Base-by-base conservation (phyloP, 2,113 vertebrate genomes). In the Gulo gulo region DNA sequence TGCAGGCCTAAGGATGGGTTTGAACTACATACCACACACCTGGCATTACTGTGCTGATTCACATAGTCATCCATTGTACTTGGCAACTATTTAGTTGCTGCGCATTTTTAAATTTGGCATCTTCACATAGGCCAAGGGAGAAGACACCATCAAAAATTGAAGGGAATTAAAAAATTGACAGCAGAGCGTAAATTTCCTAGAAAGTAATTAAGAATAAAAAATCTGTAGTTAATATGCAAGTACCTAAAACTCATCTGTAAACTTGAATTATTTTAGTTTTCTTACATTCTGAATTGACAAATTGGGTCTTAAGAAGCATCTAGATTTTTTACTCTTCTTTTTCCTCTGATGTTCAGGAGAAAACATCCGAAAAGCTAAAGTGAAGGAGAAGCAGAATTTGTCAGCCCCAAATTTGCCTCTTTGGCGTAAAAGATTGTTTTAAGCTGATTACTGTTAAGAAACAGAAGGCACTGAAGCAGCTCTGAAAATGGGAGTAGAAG, bases 121-220 rank as follows among this genome's bases (percentile, higher is more conserved):
- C 31, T 16, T n/a, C 6, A 26, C 13, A 20, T 55, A 78, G 31
- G 31, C 29, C 29, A 34, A 71, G 76, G 42, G 47, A 45, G 18
- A 80, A 26, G 42, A 79, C 13, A 23, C 14, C 36, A 55, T 12
- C n/a, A 39, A 73, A 92, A 42, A 55, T 9, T 57, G 7, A 23
- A 42, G 1, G 34, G 21, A 45, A 78, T n/a, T 95, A 21, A 73
- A 80, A 55, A 67, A 55, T 71, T 26, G 9, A 94, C 20, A 16
- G 24, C 13, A 55, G 74, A 31, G 13, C 79, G 9, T 55, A 76
- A 91, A 55, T 83, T 76, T 94, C 14, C 39, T 82, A 5, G 42
- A 93, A 97, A 18, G 31, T 45, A 93, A 63, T 65, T 63, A 86
- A 91, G 2, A 94, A 63, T 45, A 73, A 93, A 71, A 91, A 86